Conservation (phyloP, 2,797 vertebrate genomes). For the Meda fulgida region DNA sequence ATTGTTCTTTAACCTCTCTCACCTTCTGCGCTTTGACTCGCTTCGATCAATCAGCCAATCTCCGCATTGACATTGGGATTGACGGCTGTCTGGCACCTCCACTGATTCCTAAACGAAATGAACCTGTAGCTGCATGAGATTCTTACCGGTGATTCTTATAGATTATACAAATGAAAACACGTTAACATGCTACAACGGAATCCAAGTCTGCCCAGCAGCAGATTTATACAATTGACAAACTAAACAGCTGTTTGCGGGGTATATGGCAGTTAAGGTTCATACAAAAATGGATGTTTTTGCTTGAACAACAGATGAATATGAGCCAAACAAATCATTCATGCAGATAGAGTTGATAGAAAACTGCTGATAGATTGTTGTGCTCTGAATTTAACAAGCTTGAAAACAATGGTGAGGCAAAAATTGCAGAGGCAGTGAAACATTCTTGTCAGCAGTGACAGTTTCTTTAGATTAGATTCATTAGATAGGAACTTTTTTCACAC, state of each 20-base stretch:
- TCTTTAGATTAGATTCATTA: constrained; percentile 48
- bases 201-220: constrained; percentile 4
- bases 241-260: neutral
- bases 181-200: neutral
- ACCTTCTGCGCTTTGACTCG: constrained; percentile 65
- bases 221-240: neutral
- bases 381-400: constrained; percentile 41
- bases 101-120: constrained; percentile 59
- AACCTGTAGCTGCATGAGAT: constrained; percentile 52
- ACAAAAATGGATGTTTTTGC: constrained; percentile 16
- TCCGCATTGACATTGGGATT: constrained; percentile 69
- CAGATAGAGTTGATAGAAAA: constrained; percentile 46
- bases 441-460: constrained; percentile 45
- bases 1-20: constrained; percentile 70
- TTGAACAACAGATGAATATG: constrained; percentile 37
- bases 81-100: constrained; percentile 73
- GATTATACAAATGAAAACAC: constrained; percentile 27
- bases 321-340: constrained; percentile 35
- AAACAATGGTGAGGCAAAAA: constrained; percentile 35
- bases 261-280: neutral
- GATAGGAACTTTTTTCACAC: constrained; percentile 36
- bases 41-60: constrained; percentile 78
- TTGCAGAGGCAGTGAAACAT: constrained; percentile 46
- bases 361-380: constrained; percentile 46
- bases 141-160: constrained; percentile 38